A percentile compares a stretch with the other conserved stretches of the same genome.
phyloP scores from a whole-genome alignment of 2,113 vertebrate genomes.

The Rhegmatorhina hoffmannsi region DNA sequence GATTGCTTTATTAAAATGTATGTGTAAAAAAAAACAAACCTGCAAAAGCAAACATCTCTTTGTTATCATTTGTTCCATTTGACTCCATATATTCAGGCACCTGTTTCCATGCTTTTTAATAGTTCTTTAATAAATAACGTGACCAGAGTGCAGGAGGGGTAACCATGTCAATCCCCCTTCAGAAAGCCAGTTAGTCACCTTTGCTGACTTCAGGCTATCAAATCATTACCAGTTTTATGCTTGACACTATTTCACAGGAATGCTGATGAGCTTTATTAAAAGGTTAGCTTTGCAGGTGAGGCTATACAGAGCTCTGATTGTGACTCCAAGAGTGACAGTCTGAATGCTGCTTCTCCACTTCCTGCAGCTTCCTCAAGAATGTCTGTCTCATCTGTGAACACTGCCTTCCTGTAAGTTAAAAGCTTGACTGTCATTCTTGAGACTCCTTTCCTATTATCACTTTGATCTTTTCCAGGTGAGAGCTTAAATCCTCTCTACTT shows the following conservation, averaged over 20 bases:
- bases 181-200: not conserved
- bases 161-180: not conserved
- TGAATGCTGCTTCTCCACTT: not conserved
- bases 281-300: not conserved
- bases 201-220: not conserved
- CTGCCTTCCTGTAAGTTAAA: not conserved
- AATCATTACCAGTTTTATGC: not conserved
- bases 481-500: conserved; percentile 18
- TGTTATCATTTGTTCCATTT: not conserved
- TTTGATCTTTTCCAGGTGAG: not conserved
- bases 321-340: not conserved
- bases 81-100: not conserved
- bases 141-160: not conserved
- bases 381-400: not conserved
- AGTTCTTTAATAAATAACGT: not conserved
- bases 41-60: not conserved
- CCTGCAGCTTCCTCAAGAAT: not conserved
- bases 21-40: not conserved
- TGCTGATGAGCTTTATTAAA: not conserved
- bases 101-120: not conserved
- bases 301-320: not conserved
- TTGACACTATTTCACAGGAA: not conserved
- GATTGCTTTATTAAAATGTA: not conserved
- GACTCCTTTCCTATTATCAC: not conserved
- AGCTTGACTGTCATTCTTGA: not conserved